Evolutionary conservation across 2,797 vertebrate species (phyloP).

Genomic region (Gymnodraco acuticeps): DNA sequence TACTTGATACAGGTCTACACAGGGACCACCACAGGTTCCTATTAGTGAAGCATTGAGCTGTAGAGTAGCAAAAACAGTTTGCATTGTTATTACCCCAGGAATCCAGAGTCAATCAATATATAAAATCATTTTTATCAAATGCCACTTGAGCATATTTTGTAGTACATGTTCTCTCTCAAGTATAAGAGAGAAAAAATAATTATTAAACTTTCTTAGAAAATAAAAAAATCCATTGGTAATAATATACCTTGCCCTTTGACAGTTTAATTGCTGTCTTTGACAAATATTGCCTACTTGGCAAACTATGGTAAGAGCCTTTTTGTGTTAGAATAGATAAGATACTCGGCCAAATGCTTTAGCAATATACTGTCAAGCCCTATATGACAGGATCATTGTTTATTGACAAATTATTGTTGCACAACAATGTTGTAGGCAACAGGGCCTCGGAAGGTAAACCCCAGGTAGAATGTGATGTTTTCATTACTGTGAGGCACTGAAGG

Average conservation of each 20-base stretch:
- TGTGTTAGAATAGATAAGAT: background rate
- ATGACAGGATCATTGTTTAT: background rate
- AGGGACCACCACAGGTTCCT: background rate
- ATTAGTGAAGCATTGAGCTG: background rate
- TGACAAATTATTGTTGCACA: slow-evolving; percentile 45
- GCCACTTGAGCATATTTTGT: background rate
- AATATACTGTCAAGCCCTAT: background rate
- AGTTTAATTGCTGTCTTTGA: background rate
- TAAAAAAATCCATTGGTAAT: background rate
- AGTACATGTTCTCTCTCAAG: background rate
- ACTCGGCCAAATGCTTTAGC: background rate
- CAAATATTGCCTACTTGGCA: background rate
- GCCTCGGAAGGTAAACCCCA: slow-evolving; percentile 88
- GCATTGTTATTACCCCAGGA: background rate
- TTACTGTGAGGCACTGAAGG: slow-evolving; percentile 85
- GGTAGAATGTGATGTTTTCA: slow-evolving; percentile 89
- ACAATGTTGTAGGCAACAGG: slow-evolving; percentile 85
- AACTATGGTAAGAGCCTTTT: background rate
- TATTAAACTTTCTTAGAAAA: background rate
- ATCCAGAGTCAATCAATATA: background rate
- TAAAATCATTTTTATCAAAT: too few relatives aligned
- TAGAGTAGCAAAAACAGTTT: background rate
- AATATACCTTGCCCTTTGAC: background rate
- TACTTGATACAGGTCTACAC: background rate
- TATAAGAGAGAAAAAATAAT: background rate